These are phyloP conservation scores for Eretmochelys imbricata DNA, from an alignment of 2,113 vertebrate genomes.

Conservation along the genomic window DNA sequence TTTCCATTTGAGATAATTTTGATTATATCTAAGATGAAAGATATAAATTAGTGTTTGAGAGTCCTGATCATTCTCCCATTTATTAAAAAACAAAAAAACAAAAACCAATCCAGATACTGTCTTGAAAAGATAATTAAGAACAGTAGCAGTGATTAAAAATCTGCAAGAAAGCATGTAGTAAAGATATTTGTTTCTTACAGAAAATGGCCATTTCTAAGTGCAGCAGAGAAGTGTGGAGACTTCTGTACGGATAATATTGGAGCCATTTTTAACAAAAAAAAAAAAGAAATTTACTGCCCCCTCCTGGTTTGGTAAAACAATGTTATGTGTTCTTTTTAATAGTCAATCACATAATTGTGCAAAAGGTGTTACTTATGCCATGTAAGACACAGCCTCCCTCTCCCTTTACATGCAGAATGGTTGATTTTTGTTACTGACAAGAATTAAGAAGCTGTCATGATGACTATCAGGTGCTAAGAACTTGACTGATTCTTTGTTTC, in stretches of 20 bases:
- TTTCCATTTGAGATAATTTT: neutral
- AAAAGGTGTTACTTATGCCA: neutral
- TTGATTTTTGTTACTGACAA: neutral
- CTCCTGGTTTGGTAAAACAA: slow-evolving; percentile 71
- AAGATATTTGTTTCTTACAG: neutral
- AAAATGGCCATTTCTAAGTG: neutral
- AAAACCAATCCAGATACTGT: neutral
- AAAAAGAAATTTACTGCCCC: slow-evolving; percentile 80
- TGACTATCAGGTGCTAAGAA: neutral
- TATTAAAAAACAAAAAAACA: neutral
- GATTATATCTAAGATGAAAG: slow-evolving; percentile 15
- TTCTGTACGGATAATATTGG: neutral
- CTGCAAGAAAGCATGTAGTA: neutral
- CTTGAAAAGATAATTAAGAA: neutral
- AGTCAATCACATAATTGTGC: neutral
- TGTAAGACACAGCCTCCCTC: neutral
- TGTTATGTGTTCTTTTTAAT: slow-evolving; percentile 3
- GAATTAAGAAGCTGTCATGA: neutral
- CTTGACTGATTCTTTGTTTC: neutral
- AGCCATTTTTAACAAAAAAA: slow-evolving; percentile 36
- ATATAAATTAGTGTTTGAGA: neutral
- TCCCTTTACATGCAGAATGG: neutral
- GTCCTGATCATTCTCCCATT: neutral
- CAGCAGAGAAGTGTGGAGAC: neutral
- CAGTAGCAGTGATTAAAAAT: neutral